Evolutionary conservation across 2,888 invertebrate genomes (phyloP).

Genomic region (Blera fallax): DNA sequence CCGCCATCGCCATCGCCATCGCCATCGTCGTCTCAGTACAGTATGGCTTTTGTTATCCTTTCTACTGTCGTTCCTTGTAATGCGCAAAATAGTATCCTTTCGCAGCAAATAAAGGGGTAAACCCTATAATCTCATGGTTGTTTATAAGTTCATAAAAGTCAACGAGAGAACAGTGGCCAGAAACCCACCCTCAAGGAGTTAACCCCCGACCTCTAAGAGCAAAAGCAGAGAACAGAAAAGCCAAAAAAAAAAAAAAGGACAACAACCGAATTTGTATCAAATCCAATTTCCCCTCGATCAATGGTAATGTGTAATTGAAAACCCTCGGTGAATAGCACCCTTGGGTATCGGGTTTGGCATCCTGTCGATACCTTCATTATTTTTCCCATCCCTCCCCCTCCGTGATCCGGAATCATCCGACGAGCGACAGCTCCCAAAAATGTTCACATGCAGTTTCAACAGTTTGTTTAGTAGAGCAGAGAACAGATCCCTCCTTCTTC

Average conservation of each 20-base stretch:
- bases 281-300: slow-evolving; percentile 78
- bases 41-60: slow-evolving; percentile 68
- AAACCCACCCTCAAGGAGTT: slow-evolving; percentile 40
- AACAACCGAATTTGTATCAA: slow-evolving; percentile 76
- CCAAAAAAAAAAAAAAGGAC: slow-evolving; percentile 43
- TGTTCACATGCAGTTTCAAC: slow-evolving; percentile 57
- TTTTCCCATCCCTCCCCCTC: slow-evolving; percentile 16
- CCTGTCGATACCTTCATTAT: slow-evolving; percentile 71
- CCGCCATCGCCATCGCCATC: no score
- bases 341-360: slow-evolving; percentile 73
- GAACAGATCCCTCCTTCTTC: not conserved
- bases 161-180: slow-evolving; percentile 76
- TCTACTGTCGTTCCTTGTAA: slow-evolving; percentile 59
- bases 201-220: slow-evolving; percentile 66
- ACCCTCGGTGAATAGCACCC: slow-evolving; percentile 79
- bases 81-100: slow-evolving; percentile 73
- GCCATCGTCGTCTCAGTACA: slow-evolving; percentile 1
- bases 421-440: slow-evolving; percentile 24
- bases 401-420: not conserved
- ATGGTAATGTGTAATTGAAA: slow-evolving; percentile 81
- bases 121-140: slow-evolving; percentile 75
- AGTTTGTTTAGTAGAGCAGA: slow-evolving; percentile 28
- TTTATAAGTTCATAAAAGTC: slow-evolving; percentile 81
- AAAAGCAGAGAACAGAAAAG: slow-evolving; percentile 17
- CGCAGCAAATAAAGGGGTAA: slow-evolving; percentile 73